phyloP scores from a whole-genome alignment of 2,888 invertebrate species.

The Seladonia tumulorum region DNA sequence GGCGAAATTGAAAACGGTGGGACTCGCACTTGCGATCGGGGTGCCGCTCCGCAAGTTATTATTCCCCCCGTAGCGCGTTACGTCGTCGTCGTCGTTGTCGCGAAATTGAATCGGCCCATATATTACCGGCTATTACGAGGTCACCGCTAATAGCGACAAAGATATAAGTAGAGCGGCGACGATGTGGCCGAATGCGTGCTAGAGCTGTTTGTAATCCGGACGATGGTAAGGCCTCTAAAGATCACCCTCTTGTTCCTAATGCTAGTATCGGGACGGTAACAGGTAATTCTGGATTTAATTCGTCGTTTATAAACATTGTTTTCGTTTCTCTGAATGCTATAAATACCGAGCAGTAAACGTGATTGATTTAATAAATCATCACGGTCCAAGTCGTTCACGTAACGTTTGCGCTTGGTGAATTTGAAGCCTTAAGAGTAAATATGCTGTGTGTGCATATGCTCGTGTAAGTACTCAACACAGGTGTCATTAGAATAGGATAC shows the following conservation, averaged over 20 bases:
- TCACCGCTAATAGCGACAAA: conserved; percentile 50
- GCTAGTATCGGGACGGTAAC: conserved; percentile 23
- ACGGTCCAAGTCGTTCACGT: too few species aligned
- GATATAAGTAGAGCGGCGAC: conserved; percentile 41
- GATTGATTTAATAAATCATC: too few species aligned
- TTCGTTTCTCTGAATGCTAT: neutral
- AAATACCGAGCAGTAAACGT: neutral
- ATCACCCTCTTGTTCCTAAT: conserved; percentile 36
- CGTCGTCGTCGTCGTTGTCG: conserved; percentile 17
- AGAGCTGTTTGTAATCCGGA: conserved; percentile 43
- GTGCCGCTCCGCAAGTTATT: conserved; percentile 25
- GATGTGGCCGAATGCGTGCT: conserved; percentile 18
- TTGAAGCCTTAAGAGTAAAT: too few species aligned
- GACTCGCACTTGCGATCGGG: neutral
- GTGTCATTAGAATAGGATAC: neutral
- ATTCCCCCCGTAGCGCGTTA: conserved; percentile 31
- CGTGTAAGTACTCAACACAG: neutral
- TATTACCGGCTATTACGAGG: conserved; percentile 48
- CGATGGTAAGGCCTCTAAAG: conserved; percentile 36
- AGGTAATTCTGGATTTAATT: conserved; percentile 15
- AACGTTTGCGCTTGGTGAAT: too few species aligned
- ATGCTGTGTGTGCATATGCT: too few species aligned
- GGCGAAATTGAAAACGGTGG: neutral
- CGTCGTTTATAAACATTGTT: conserved; percentile 22
- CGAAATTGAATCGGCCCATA: conserved; percentile 53